Percentiles rank a stretch among this genome's conserved stretches.
Evolutionary conservation across 2,113 vertebrate species (phyloP).

Genomic region (Aspiorhynchus laticeps): DNA sequence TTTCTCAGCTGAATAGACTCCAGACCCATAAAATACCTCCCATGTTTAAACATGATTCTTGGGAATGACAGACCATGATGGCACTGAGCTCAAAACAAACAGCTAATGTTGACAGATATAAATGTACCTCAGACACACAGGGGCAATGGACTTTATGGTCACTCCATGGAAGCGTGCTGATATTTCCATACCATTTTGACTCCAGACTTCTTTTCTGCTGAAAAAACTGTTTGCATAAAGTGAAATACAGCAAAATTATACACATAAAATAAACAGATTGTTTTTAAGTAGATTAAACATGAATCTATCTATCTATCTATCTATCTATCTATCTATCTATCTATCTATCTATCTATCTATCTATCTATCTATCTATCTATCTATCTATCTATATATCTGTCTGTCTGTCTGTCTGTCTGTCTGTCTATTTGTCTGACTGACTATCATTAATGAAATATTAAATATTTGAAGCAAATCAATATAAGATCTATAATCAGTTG

Average conservation of each 20-base stretch:
- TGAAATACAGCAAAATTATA: too few relatives aligned
- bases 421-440: background rate
- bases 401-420: background rate
- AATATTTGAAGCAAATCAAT: background rate
- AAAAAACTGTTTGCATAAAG: background rate
- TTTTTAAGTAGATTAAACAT: too few relatives aligned
- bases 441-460: too few relatives aligned
- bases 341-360: background rate
- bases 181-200: background rate
- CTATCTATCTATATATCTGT: background rate
- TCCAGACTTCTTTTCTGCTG: background rate
- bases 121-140: constrained; percentile 18
- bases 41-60: background rate
- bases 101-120: constrained; percentile 4
- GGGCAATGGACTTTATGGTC: constrained; percentile 26
- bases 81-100: constrained; percentile 4
- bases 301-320: background rate
- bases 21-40: background rate
- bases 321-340: background rate
- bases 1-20: background rate
- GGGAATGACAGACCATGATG: background rate
- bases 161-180: background rate
- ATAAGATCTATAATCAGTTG: background rate
- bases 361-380: background rate
- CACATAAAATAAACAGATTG: background rate